Percentiles rank a stretch among this genome's conserved stretches.
Evolutionary conservation across 37 sponge, comb jelly and placozoan species (phyloP).

Genomic region (Axinella damicornis): DNA sequence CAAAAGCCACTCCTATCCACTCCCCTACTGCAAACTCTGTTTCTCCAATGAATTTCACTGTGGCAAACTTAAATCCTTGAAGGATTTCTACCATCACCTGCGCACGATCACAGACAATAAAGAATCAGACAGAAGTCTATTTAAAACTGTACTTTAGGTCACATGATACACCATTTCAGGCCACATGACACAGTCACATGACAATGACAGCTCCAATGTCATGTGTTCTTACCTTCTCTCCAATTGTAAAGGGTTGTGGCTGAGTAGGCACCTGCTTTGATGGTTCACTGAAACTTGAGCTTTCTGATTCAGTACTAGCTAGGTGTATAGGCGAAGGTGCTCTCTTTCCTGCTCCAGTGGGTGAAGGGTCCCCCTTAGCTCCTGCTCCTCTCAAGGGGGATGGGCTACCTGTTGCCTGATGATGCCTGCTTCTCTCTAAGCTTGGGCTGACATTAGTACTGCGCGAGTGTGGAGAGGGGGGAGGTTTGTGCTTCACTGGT

Average conservation of each 20-base stretch:
- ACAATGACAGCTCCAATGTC: not conserved
- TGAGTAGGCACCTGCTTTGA: not conserved
- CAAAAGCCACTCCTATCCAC: constrained; percentile 94
- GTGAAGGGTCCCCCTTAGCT: constrained; percentile 36
- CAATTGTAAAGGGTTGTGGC: constrained; percentile 41
- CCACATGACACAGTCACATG: too few species aligned
- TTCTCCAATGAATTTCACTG: constrained; percentile 88
- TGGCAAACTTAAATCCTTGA: constrained; percentile 82
- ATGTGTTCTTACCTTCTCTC: constrained; percentile 54
- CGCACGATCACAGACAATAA: not conserved
- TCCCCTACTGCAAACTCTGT: constrained; percentile 91
- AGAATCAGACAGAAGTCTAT: too few species aligned
- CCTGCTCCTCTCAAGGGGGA: too few species aligned
- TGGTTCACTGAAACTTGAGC: not conserved
- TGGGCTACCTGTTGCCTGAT: too few species aligned
- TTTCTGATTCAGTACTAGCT: constrained; percentile 54
- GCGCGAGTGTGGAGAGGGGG: too few species aligned
- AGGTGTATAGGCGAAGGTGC: constrained; percentile 50
- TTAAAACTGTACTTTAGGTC: too few species aligned
- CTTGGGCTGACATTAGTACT: too few species aligned
- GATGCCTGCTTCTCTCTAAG: too few species aligned
- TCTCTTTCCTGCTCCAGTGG: constrained; percentile 39
- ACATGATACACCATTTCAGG: too few species aligned
- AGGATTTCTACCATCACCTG: constrained; percentile 77
- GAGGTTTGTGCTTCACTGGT: not conserved